Evolutionary conservation across 1,140 invertebrate species (phyloP), one percentile per base, ranked within the genome.

Genomic region (Aricia agestis): DNA sequence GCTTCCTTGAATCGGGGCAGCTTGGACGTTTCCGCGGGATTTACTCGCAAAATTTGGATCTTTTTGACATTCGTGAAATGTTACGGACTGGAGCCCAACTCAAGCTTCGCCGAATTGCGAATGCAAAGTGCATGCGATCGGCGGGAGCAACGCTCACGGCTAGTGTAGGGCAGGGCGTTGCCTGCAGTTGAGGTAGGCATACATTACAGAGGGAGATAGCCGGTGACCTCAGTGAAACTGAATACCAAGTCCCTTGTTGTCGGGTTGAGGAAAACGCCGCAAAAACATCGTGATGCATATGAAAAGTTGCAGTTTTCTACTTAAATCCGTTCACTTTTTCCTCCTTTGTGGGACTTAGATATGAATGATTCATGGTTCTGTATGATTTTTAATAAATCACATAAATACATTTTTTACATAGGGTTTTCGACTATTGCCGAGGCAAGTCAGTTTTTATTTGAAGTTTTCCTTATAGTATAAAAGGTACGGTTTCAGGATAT

Each of bases 101-200:
- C 59, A 25, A n/a, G 59, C 59, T 63, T 63, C 17, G 9, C 59
- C 19, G 59, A 18, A n/a, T 63, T 63, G 19, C 10, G 6, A 52
- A 63, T 63, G 58, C 59, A 63, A 61, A 19, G 59, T 61, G 59
- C 59, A 63, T 63, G 18, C 18, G 18, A 19, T 63, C 59, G 19
- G 17, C 59, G 18, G 19, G 59, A 18, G 59, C 59, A 63, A 19
- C 18, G 59, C 10, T 63, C 58, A 69, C 70, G 59, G 73, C 69
- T 72, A 74, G 73, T 81, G 74, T 80, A 78, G 82, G 80, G 79
- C 81, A 89, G 85, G 85, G 79, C 86, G 86, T 85, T 66, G 84
- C 63, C 81, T 81, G 82, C 85, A 86, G 86, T 75, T 78, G 80
- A 74, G 86, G 86, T 87, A 83, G 86, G 73, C 70, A 68, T 72